Base-by-base conservation (phyloP, 2,797 vertebrate genomes). In the Kryptopterus vitreolus region DNA sequence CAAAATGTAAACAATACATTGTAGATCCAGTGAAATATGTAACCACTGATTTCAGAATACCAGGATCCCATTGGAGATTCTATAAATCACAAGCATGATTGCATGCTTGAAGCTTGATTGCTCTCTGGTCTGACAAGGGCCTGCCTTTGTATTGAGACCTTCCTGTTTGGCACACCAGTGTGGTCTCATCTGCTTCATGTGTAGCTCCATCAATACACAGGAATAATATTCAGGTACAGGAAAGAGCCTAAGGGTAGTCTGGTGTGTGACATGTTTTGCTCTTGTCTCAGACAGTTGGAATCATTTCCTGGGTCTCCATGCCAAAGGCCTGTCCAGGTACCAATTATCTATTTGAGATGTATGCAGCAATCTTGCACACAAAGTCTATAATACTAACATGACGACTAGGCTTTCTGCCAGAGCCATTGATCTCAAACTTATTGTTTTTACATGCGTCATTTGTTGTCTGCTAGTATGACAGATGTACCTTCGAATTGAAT, bases 101-200 rank as follows among this genome's bases (percentile, higher is more conserved):
- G n/a, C n/a, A n/a, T n/a, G n/a, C n/a, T n/a, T 26, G 35, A 29
- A 75, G 35, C 43, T 31, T 76, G 57, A 76, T 50, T 62, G 73
- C 58, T 1, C 18, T 26, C 11, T 48, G 57, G 61, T 31, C 16
- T 61, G 18, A 24, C 38, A 61, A 31, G 57, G 61, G 61, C 48
- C 35, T 48, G 73, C 35, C 18, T 20, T 48, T 31, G 57, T 61
- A 38, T 76, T 76, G 24, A 0, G 3, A 18, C 2, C 15, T 48
- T 16, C 1, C n/a, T 76, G 38, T 46, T 38, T 62, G 22, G 18
- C 58, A 29, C 38, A 29, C 38, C 9, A 20, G 2, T 58, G 33
- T 74, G n/a, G 71, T 24, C 55, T 12, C 10, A 20, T 61, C 26
- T 29, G 73, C 24, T 61, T 61, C 15, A 57, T 33, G 18, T 76